Conservation (phyloP, 2,888 invertebrate species). For the Hyposoter dolosus region DNA sequence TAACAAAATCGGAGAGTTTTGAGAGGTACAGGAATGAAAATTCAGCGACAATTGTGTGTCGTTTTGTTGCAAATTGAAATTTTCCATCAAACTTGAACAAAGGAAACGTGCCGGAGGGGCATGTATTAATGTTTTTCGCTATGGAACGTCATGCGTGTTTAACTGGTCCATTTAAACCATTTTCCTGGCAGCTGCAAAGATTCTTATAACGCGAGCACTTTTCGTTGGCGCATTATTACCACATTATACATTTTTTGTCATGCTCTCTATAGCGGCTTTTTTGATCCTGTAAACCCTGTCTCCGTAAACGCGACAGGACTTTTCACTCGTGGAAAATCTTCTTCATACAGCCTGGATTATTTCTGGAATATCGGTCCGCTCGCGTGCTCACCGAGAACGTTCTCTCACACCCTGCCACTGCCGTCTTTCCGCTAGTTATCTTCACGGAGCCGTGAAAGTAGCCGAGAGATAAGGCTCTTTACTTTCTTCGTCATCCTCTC, state of each 20-base stretch:
- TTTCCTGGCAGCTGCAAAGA: slow-evolving; percentile 5
- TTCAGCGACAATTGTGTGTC: not conserved
- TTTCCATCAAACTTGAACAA: not conserved
- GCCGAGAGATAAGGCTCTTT: slow-evolving; percentile 62
- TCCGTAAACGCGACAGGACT: slow-evolving; percentile 32
- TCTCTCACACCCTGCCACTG: slow-evolving; percentile 47
- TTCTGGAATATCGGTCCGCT: slow-evolving; percentile 64
- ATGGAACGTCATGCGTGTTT: not conserved
- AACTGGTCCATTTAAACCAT: not conserved
- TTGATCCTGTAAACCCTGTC: slow-evolving; percentile 39
- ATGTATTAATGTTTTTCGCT: not conserved
- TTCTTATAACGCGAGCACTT: slow-evolving; percentile 25
- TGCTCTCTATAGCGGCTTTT: not conserved
- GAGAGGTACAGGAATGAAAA: not conserved
- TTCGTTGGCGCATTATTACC: not conserved
- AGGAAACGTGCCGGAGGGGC: not conserved
- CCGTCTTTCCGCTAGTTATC: slow-evolving; percentile 60
- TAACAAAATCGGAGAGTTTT: not conserved
- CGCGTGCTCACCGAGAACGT: slow-evolving; percentile 54
- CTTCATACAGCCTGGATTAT: slow-evolving; percentile 67
- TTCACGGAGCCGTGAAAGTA: slow-evolving; percentile 63
- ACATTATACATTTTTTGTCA: slow-evolving; percentile 5
- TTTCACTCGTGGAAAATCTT: slow-evolving; percentile 63
- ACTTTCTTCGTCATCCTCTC: slow-evolving; percentile 24
- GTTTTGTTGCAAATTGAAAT: not conserved